Percentiles rank a stretch among this genome's conserved stretches.
Evolutionary conservation across 2,797 vertebrate species (phyloP).

Genomic region (Nothura maculosa): DNA sequence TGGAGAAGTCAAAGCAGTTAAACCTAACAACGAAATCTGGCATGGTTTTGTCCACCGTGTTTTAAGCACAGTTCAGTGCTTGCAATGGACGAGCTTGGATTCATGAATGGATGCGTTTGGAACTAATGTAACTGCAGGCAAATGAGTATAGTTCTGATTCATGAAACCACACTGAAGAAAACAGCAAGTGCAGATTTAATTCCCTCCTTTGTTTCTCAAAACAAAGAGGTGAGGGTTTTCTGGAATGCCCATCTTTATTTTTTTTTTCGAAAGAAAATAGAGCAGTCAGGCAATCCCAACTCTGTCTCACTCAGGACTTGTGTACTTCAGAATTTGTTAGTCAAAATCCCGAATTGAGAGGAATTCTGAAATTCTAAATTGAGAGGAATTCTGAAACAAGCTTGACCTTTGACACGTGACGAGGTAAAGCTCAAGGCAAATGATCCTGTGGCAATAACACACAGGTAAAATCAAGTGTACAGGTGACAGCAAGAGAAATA

Average conservation of each 20-base stretch:
- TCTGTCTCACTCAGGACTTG: neutral
- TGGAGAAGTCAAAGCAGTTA: neutral
- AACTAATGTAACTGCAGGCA: neutral
- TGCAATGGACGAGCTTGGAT: neutral
- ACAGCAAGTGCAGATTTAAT: neutral
- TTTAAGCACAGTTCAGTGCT: neutral
- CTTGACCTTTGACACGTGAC: neutral
- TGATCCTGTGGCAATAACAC: neutral
- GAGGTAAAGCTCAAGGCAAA: neutral
- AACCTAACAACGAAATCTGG: neutral
- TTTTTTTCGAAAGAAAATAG: neutral
- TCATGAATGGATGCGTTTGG: neutral
- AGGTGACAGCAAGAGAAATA: neutral
- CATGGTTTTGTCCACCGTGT: neutral
- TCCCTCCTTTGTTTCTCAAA: neutral
- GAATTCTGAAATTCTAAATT: constrained; percentile 6
- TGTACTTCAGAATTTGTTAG: neutral
- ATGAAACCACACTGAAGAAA: neutral
- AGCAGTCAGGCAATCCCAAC: neutral
- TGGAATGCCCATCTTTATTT: neutral
- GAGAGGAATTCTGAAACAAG: neutral
- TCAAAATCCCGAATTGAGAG: neutral
- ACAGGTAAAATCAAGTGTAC: neutral
- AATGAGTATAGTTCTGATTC: neutral
- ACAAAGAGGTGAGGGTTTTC: neutral